Evolutionary conservation across 2,888 invertebrate species (phyloP).

Genomic region (Galeruca laticollis): DNA sequence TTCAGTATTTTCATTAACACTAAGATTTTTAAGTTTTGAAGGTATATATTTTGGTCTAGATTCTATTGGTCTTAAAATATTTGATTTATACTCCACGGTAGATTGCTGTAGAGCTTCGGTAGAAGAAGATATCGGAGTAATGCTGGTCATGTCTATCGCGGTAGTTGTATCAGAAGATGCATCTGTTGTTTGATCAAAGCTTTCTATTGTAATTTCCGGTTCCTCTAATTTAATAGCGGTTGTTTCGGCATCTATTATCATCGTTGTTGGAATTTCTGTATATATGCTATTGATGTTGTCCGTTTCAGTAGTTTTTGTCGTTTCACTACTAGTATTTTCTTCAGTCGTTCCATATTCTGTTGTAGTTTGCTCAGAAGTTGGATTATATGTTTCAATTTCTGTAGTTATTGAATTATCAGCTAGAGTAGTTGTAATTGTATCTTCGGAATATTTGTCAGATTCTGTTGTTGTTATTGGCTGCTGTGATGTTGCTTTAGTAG

Average conservation of each 20-base stretch:
- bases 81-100: conserved; percentile 31
- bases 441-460: too few relatives aligned
- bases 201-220: conserved; percentile 4
- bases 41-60: conserved; percentile 50
- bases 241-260: conserved; percentile 1
- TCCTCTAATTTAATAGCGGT: conserved; percentile 10
- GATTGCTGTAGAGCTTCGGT: conserved; percentile 4
- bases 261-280: conserved; percentile 8
- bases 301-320: conserved; percentile 12
- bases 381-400: conserved; percentile 8
- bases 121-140: conserved; percentile 27
- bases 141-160: conserved; percentile 15
- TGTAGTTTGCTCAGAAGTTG: conserved; percentile 18
- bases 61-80: conserved; percentile 50
- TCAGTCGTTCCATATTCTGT: conserved; percentile 24
- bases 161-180: conserved; percentile 23
- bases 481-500: not conserved
- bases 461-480: not conserved
- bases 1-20: conserved; percentile 39
- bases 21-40: conserved; percentile 36
- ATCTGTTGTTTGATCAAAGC: conserved; percentile 19
- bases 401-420: conserved; percentile 17
- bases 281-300: conserved; percentile 13
- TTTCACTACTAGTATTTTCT: not conserved
- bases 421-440: conserved; percentile 4